Evolutionary conservation across 1,140 invertebrate genomes (phyloP).

Genomic region (Drosophila kikkawai): DNA sequence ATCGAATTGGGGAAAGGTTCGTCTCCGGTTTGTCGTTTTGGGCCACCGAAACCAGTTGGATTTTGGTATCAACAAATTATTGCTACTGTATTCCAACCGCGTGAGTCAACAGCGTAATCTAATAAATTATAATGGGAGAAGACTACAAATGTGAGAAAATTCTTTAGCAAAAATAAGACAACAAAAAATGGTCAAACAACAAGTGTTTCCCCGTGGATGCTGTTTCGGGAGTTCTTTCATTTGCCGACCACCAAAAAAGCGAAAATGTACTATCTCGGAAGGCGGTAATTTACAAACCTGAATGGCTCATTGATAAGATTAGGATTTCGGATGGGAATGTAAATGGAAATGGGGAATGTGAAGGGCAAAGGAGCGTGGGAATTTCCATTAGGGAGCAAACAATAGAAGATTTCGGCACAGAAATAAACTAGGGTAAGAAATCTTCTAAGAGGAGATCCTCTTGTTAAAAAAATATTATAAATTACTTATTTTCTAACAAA

Average conservation of each 20-base stretch:
- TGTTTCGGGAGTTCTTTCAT: conserved; percentile 27
- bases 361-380: conserved; percentile 36
- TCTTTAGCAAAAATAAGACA: neutral
- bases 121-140: conserved; percentile 12
- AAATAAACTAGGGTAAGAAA: neutral
- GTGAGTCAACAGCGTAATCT: conserved; percentile 19
- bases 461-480: too few species aligned
- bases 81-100: neutral
- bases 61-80: neutral
- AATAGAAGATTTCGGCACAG: neutral
- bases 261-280: conserved; percentile 10
- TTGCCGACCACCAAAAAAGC: conserved; percentile 42
- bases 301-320: conserved; percentile 57
- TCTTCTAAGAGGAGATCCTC: too few species aligned
- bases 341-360: neutral
- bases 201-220: conserved; percentile 26
- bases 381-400: conserved; percentile 22
- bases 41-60: conserved; percentile 40
- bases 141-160: conserved; percentile 15
- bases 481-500: neutral
- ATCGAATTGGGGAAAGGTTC: conserved; percentile 26
- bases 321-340: conserved; percentile 29
- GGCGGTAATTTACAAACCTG: conserved; percentile 25
- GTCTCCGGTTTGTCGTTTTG: conserved; percentile 10
- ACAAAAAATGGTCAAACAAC: conserved; percentile 1